Evolutionary conservation across 2,797 vertebrate species (phyloP), one percentile per base, ranked within the genome.

Genomic region (Lithobates pipiens): DNA sequence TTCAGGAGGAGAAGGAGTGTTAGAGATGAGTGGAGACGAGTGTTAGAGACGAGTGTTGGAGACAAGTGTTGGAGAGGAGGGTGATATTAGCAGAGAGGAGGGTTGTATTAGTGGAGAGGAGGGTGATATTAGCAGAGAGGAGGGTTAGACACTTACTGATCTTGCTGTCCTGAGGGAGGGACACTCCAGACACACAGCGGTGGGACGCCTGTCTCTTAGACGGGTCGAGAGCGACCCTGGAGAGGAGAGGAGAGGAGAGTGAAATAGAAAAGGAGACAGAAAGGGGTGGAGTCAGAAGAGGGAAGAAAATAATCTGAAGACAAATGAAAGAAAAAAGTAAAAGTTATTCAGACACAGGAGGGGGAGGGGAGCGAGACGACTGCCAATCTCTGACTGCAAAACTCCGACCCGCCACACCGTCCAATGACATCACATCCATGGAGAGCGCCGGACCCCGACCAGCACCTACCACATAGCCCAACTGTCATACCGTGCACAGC

Each of bases 121-220:
- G 44, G 44, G 2, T 46, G 2, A 2, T 11, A 36, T 0, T 5
- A 13, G 32, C 5, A 8, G 70, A 23, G 15, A 21, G 10, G 71
- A 25, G 36, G 5, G n/a, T 44, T 29, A n/a, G 36, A 89, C 93
- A 98, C 97, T 98, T 97, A 98, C 97, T 96, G 97, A 98, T 97
- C 95, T 98, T 98, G 95, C 97, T 95, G 97, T 96, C 97, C 96
- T 98, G 97, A 91, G 97, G 96, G 92, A 97, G 94, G 93, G 97
- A 95, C 91, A 96, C 95, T 92, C 97, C 97, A 91, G 97, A 97
- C 89, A 98, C 97, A 89, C 97, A 97, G 94, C 97, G 96, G 94
- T 98, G 98, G 95, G 97, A 98, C 93, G 96, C 96, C 96, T 98
- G 97, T 91, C 97, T 96, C 95, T 98, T 98, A 95, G 97, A 98